Base-by-base conservation (phyloP, 2,888 invertebrate genomes). In the Lysandra coridon region DNA sequence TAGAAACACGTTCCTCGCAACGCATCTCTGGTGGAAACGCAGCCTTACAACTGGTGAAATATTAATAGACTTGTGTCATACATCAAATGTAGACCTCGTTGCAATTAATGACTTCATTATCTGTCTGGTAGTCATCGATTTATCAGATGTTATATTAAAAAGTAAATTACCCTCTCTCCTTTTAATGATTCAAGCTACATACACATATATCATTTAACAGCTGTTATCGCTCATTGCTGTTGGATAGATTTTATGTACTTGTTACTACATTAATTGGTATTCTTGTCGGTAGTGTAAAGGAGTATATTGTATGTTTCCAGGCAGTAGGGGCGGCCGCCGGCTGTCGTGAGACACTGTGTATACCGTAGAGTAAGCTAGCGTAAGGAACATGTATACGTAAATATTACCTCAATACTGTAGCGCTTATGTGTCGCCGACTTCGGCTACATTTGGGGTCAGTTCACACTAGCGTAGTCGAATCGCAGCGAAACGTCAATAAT, bases 321-420 rank as follows among this genome's bases (percentile, higher is more conserved):
- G 44, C 60, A 33, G 17, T 57, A 40, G 80, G 78, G 78, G 69
- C 78, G 78, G 33, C 33, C 75, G 79, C 78, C 80, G 30, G 80
- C 80, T 80, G 80, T 80, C 79, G 80, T 53, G 87, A 88, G 86
- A 88, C 86, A 87, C 86, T 85, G 84, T 85, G 92, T 91, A 91
- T 91, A 91, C 91, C 90, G 86, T 90, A 88, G 87, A 82, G 80
- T 89, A 84, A 84, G 85, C 82, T 82, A 84, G 82, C 40, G 81
- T 92, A 92, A 88, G 57, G 87, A 94, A 91, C 95, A 91, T 94
- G 95, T 96, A 95, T 95, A 96, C 95, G 96, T 95, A 95, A 95
- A 89, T 88, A 90, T 95, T 95, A 95, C 95, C 95, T 95, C 95
- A 95, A 87, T 91, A 90, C 87, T 85, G 73, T 79, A 79, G 79